Evolutionary conservation across 2,797 vertebrate genomes (phyloP), one percentile per base, ranked within the genome.

Genomic region (Melanotaenia boesemani): DNA sequence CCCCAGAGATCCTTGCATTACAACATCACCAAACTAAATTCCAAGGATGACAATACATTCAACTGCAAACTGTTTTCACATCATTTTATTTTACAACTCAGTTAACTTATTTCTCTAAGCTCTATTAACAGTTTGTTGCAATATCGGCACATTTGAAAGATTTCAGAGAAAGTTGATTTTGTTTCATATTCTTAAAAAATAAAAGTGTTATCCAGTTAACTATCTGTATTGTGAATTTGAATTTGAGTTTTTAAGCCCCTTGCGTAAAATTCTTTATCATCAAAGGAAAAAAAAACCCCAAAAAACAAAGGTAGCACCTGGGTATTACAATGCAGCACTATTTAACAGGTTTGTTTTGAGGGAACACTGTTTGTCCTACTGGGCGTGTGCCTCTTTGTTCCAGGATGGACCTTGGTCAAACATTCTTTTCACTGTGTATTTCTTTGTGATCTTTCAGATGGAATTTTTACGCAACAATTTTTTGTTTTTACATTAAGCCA

Each of bases 341-440:
- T 80, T 79, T 59, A 63, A 55, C 5, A 30, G 68, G 54, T 52
- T 70, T 79, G 63, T 74, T 84, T 76, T 74, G n/a, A 84, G 11
- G 26, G 28, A 59, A 66, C 20, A 12, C 3, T 88, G 63, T 88
- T 88, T 86, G 80, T 52, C 39, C 50, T 65, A 24, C 26, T 65
- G 73, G 70, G 79, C 37, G 75, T 91, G 66, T 62, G 61, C 68
- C 63, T 72, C 20, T 66, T 22, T 30, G 28, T 67, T 79, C 67
- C 39, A 20, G 68, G 30, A 59, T 37, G 18, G 15, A 46, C 16
- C n/a, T 67, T 68, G 6, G 41, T 55, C 66, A 59, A 77, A 84
- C 64, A 65, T 20, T 41, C 20, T 58, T 66, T 69, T 26, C 37
- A 26, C 41, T n/a, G 20, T 16, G 5, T 48, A 10, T 55, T 41